phyloP scores from a whole-genome alignment of 2,888 invertebrate species.

The Heteropelma amictum region DNA sequence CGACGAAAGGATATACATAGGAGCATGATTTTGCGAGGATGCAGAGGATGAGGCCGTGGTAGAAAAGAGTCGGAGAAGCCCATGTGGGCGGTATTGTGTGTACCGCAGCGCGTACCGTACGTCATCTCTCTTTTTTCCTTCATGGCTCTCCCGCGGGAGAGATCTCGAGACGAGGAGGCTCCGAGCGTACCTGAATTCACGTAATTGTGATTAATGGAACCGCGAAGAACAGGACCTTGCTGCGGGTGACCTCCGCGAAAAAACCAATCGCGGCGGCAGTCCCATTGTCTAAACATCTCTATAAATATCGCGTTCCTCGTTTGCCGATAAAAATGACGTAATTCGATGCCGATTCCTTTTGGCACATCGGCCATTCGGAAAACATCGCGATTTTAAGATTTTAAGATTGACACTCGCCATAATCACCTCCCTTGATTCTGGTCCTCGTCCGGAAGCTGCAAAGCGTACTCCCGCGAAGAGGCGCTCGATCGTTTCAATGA shows the following conservation, averaged over 20 bases:
- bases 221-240: conserved; percentile 56
- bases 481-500: conserved; percentile 32
- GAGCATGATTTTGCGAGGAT: conserved; percentile 20
- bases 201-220: conserved; percentile 76
- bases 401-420: too few species aligned
- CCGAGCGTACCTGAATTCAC: conserved; percentile 69
- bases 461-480: conserved; percentile 12
- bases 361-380: too few species aligned
- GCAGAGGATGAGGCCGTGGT: not conserved
- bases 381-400: too few species aligned
- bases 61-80: not conserved
- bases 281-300: conserved; percentile 6
- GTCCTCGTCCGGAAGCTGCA: too few species aligned
- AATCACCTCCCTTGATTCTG: too few species aligned
- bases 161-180: conserved; percentile 32
- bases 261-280: not conserved
- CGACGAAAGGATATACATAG: conserved; percentile 61
- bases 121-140: not conserved
- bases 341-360: too few species aligned
- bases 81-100: conserved; percentile 68
- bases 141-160: conserved; percentile 49
- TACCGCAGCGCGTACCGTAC: conserved; percentile 56
- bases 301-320: conserved; percentile 1
- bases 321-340: not conserved
- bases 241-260: conserved; percentile 61